A percentile compares a stretch with the other conserved stretches of the same genome.
phyloP scores from a whole-genome alignment of 2,113 vertebrate species.

The Megalops atlanticus region DNA sequence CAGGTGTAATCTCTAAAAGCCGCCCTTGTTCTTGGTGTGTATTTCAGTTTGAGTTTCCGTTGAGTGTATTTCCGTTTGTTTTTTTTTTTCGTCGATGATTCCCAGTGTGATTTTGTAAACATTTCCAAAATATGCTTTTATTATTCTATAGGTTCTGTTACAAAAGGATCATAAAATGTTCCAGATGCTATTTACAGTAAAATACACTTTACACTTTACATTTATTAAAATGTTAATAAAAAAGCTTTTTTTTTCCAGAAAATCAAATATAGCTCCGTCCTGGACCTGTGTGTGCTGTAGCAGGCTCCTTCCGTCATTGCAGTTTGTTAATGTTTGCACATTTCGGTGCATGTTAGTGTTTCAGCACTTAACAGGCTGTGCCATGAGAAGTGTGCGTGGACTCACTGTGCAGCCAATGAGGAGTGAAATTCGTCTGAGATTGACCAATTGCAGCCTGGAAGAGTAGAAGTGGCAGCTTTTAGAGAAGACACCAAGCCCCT shows the following conservation, averaged over 20 bases:
- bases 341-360: too few species aligned
- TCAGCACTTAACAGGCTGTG: neutral
- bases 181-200: constrained; percentile 72
- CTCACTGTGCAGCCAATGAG: constrained; percentile 32
- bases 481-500: constrained; percentile 35
- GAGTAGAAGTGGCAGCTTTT: constrained; percentile 46
- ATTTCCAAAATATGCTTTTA: constrained; percentile 56
- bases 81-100: constrained; percentile 48
- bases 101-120: constrained; percentile 31
- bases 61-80: too few species aligned
- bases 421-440: constrained; percentile 30
- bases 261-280: constrained; percentile 38
- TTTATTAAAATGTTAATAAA: constrained; percentile 57
- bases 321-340: neutral
- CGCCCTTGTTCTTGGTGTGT: constrained; percentile 28
- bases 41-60: constrained; percentile 49
- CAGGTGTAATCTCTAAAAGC: constrained; percentile 51
- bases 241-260: constrained; percentile 50
- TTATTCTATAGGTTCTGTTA: constrained; percentile 61
- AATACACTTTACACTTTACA: constrained; percentile 77
- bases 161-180: constrained; percentile 70
- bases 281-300: constrained; percentile 41
- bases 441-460: constrained; percentile 36
- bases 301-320: constrained; percentile 27
- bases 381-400: constrained; percentile 16